Evolutionary conservation across 1,140 invertebrate genomes (phyloP), one percentile per base, ranked within the genome.

Genomic region (Oncopodura yosiiana): DNA sequence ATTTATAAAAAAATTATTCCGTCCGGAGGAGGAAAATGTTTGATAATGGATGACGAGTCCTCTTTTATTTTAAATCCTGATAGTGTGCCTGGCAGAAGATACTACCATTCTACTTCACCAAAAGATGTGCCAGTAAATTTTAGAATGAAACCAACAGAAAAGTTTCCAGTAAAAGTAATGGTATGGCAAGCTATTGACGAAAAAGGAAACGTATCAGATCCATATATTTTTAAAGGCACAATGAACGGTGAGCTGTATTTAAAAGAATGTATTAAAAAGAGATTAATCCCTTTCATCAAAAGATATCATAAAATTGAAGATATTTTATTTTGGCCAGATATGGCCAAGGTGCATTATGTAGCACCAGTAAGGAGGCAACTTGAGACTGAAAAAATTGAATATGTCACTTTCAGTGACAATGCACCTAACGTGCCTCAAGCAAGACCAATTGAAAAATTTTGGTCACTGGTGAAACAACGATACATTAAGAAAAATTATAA

Each of bases 121-220:
- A 42, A 16, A 4, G 37, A 41, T 24, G 46, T 56, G 12, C 2
- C 12, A 12, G 19, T 36, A 19, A 18, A 36, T n/a, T 14, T 46
- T 5, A 56, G 38, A 46, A 23, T 51, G 11, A 44, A 52, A 34
- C 24, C 29, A 2, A 50, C 50, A n/a, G 21, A 19, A 2, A 60
- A 60, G 27, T 60, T 57, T 39, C 23, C 21, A 1, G 42, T 46
- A 27, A 50, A 46, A 46, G 3, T 27, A 6, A 12, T 60, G 24
- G 23, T 51, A 12, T 61, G 49, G 53, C 48, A 52, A 56, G 54
- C 54, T 16, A 51, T 56, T 2, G 54, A 57, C 37, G 19, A 37
- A 41, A n/a, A 26, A 9, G 58, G 48, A 11, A 53, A 57, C 12
- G 16, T 61, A 30, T 52, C 53, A 5, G 43, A 56, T 18, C 53